Percentiles rank a stretch among this genome's conserved stretches.
These are phyloP conservation scores for Dryomyza anilis DNA, from an alignment of 2,888 invertebrate genomes.

Conservation along the genomic window DNA sequence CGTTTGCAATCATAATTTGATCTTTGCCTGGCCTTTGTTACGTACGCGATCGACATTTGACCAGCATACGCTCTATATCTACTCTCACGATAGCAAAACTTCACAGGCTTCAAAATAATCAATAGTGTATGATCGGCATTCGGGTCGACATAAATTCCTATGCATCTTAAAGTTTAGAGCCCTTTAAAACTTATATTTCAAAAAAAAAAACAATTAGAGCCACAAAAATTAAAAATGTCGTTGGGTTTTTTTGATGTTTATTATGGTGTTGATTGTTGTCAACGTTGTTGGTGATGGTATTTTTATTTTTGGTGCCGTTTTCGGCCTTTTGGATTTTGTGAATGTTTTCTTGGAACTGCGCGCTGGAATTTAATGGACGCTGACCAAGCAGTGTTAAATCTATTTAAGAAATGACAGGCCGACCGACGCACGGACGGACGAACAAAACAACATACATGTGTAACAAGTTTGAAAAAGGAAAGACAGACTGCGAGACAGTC, in stretches of 20 bases:
- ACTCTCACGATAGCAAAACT: too few species aligned
- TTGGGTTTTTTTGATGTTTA: slow-evolving; percentile 32
- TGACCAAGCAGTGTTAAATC: not conserved
- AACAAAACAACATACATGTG: not conserved
- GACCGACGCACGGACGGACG: not conserved
- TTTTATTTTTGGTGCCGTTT: slow-evolving; percentile 15
- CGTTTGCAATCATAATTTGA: not conserved
- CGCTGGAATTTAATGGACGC: not conserved
- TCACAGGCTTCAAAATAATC: too few species aligned
- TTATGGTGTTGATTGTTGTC: slow-evolving; percentile 25
- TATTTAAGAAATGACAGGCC: not conserved
- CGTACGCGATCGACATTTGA: too few species aligned
- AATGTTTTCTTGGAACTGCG: slow-evolving; percentile 28
- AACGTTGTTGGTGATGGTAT: slow-evolving; percentile 18
- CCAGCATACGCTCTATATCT: too few species aligned
- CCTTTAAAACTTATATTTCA: too few species aligned
- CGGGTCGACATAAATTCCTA: too few species aligned
- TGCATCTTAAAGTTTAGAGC: too few species aligned
- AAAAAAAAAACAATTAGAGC: too few species aligned
- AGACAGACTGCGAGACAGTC: not conserved
- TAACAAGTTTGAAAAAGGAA: too few species aligned
- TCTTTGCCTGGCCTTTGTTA: not conserved
- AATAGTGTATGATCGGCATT: too few species aligned
- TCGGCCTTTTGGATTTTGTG: slow-evolving; percentile 11
- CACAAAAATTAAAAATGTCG: too few species aligned